Percentiles rank a stretch among this genome's conserved stretches.
These are phyloP conservation scores for Aegithalos caudatus DNA, from an alignment of 2,113 vertebrate genomes.

Conservation along the genomic window DNA sequence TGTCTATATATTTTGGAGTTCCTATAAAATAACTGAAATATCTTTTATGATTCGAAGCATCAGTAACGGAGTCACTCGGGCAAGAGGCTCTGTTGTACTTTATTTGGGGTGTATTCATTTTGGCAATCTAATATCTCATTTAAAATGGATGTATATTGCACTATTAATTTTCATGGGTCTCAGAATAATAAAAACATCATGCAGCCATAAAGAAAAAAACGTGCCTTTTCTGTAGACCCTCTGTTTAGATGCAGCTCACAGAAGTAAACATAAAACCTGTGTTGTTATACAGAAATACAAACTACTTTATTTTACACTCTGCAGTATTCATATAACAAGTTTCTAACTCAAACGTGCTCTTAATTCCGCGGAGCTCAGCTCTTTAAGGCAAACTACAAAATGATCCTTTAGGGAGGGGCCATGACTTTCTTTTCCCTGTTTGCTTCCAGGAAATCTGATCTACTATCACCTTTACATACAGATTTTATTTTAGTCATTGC, in stretches of 20 bases:
- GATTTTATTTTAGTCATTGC: neutral
- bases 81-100: neutral
- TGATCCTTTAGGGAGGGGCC: neutral
- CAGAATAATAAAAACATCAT: constrained; percentile 13
- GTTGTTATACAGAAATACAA: neutral
- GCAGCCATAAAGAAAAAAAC: neutral
- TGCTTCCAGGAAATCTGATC: neutral
- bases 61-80: neutral
- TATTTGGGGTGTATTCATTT: neutral
- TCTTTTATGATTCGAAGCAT: neutral
- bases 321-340: neutral
- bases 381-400: neutral
- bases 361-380: neutral
- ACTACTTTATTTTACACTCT: neutral
- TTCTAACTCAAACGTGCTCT: neutral
- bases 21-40: neutral
- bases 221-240: neutral
- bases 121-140: constrained; percentile 4
- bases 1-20: neutral
- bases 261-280: constrained; percentile 26
- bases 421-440: neutral
- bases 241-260: neutral
- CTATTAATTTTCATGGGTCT: constrained; percentile 45
- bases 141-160: constrained; percentile 25
- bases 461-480: rapidly evolving